Conservation (phyloP, 1,140 invertebrate species). For the Pachypsylla venusta region DNA sequence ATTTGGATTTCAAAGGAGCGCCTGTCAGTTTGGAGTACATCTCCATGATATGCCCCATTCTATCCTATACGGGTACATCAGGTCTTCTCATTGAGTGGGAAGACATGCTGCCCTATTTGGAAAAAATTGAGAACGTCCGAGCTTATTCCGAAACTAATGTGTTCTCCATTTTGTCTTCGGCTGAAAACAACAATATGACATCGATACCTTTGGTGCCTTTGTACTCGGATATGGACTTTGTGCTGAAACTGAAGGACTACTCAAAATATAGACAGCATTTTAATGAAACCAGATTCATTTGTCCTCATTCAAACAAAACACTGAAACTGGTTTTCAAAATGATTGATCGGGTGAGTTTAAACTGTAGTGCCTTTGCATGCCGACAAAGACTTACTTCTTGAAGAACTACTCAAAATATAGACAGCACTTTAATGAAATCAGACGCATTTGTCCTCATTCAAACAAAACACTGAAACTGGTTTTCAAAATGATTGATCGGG, state of each 20-base stretch:
- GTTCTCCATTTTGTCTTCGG: conserved; percentile 17
- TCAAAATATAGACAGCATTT: conserved; percentile 37
- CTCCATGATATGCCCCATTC: conserved; percentile 36
- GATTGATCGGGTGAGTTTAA: conserved; percentile 18
- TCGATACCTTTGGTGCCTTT: conserved; percentile 53
- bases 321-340: conserved; percentile 20
- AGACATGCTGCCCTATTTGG: conserved; percentile 38
- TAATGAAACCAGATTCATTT: conserved; percentile 34
- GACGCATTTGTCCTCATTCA: conserved; percentile 28
- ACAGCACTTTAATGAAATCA: conserved; percentile 37
- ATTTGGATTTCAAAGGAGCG: conserved; percentile 28
- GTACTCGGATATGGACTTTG: conserved; percentile 51
- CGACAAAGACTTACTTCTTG: too few species aligned
- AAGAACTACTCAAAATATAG: too few species aligned
- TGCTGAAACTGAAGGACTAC: conserved; percentile 40
- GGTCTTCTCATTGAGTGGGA: conserved; percentile 38
- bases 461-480: conserved; percentile 17
- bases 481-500: conserved; percentile 21
- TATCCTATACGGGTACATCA: conserved; percentile 37
- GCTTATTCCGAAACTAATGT: conserved; percentile 34
- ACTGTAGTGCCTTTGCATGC: too few species aligned
- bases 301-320: conserved; percentile 18
- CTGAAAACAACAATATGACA: conserved; percentile 24
- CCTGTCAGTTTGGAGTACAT: conserved; percentile 36
- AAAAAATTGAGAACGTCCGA: conserved; percentile 29